Evolutionary conservation across 2,113 vertebrate genomes (phyloP).

Genomic region (Sylvilagus bachmani): DNA sequence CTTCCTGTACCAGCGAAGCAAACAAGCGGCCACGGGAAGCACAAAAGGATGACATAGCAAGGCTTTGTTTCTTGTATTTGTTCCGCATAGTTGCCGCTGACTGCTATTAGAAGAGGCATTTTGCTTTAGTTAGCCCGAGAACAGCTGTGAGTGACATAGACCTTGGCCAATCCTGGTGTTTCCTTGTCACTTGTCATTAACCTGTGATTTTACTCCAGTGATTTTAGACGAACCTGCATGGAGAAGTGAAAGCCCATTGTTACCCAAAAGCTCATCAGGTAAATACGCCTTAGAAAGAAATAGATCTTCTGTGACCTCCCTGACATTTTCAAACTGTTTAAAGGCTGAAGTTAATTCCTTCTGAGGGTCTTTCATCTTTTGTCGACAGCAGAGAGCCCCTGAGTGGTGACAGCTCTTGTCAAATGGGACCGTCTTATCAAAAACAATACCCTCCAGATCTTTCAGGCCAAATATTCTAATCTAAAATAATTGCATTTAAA

Average conservation of each 20-base stretch:
- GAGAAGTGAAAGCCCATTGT: conserved; percentile 87
- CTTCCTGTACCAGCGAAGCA: conserved; percentile 83
- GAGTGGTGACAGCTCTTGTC: conserved; percentile 89
- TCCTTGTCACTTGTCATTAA: conserved; percentile 86
- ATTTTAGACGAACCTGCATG: conserved; percentile 79
- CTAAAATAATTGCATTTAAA: conserved; percentile 90
- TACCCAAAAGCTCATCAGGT: conserved; percentile 88
- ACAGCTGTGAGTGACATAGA: conserved; percentile 82
- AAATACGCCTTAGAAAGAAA: conserved; percentile 87
- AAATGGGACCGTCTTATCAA: conserved; percentile 87
- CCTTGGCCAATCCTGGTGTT: conserved; percentile 79
- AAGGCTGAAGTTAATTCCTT: conserved; percentile 91
- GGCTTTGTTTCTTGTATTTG: conserved; percentile 52
- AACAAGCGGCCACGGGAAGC: conserved; percentile 79
- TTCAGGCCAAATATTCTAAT: conserved; percentile 88
- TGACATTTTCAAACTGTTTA: conserved; percentile 91
- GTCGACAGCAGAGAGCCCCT: conserved; percentile 86
- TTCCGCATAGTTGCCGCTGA: conserved; percentile 78
- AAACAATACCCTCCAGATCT: conserved; percentile 88
- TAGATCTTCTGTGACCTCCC: conserved; percentile 87
- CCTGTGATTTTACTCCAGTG: conserved; percentile 79
- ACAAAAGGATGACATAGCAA: conserved; percentile 70
- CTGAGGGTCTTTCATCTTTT: conserved; percentile 89
- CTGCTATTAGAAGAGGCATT: conserved; percentile 78
- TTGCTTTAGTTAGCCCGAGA: conserved; percentile 66